Evolutionary conservation across 2,888 invertebrate species (phyloP).

Genomic region (Ophion ellenae): DNA sequence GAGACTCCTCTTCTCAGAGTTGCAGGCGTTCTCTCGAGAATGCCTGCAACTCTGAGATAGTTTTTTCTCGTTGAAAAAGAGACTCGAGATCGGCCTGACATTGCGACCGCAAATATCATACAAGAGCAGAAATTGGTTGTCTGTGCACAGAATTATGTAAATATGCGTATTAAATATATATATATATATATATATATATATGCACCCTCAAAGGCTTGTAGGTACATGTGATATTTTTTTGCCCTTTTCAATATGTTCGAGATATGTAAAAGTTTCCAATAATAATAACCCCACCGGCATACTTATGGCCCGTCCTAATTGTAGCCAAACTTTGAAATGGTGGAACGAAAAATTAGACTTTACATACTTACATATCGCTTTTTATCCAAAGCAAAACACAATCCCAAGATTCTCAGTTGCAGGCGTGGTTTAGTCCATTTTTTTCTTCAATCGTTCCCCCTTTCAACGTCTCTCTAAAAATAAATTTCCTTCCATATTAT

Average conservation of each 20-base stretch:
- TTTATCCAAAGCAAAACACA: background rate
- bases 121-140: background rate
- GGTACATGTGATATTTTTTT: background rate
- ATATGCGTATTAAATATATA: background rate
- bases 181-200: background rate
- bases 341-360: background rate
- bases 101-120: slow-evolving; percentile 20
- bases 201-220: background rate
- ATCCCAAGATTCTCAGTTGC: too few species aligned
- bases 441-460: too few species aligned
- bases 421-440: too few species aligned
- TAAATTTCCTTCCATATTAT: too few species aligned
- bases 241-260: background rate
- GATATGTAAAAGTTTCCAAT: background rate
- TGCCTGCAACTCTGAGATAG: slow-evolving; percentile 8
- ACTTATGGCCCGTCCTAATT: slow-evolving; percentile 11
- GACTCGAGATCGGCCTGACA: slow-evolving; percentile 11
- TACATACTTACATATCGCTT: background rate
- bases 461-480: too few species aligned
- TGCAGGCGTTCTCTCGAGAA: background rate
- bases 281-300: background rate
- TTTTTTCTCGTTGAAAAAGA: slow-evolving; percentile 14
- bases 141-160: background rate
- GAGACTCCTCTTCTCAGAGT: background rate
- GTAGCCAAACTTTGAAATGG: background rate